Percentiles rank a stretch among this genome's conserved stretches.
phyloP scores from a whole-genome alignment of 2,113 vertebrate genomes.

The Rhineura floridana region DNA sequence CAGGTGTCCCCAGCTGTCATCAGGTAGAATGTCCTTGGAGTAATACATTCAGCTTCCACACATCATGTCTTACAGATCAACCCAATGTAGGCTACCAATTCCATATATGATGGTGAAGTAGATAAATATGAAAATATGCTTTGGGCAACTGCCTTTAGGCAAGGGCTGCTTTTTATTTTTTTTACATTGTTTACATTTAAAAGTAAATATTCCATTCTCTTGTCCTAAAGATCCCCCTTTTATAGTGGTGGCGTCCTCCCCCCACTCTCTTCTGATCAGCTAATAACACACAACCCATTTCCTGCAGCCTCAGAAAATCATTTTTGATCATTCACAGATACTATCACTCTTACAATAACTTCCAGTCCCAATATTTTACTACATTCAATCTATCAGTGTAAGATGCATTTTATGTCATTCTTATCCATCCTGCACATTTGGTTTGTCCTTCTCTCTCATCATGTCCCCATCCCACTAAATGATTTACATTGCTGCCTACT shows the following conservation, averaged over 20 bases:
- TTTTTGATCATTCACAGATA: slow-evolving; percentile 54
- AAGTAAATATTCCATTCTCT: slow-evolving; percentile 19
- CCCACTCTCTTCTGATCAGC: background rate
- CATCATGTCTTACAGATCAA: too few relatives aligned
- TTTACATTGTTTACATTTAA: slow-evolving; percentile 40
- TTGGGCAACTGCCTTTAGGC: background rate
- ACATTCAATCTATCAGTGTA: slow-evolving; percentile 70
- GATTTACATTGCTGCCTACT: slow-evolving; percentile 63
- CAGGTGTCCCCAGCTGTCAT: background rate
- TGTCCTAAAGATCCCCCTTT: background rate
- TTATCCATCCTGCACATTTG: slow-evolving; percentile 59
- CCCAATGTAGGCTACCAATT: background rate
- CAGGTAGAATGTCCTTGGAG: background rate
- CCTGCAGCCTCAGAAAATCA: slow-evolving; percentile 29
- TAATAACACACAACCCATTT: slow-evolving; percentile 48
- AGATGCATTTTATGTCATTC: slow-evolving; percentile 66
- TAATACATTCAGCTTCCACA: background rate
- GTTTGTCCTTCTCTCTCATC: slow-evolving; percentile 72
- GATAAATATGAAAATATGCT: background rate
- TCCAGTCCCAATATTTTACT: slow-evolving; percentile 71
- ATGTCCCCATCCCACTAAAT: slow-evolving; percentile 56
- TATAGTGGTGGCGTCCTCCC: background rate
- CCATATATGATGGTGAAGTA: background rate
- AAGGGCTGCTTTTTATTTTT: background rate
- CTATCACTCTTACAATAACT: slow-evolving; percentile 61